These are phyloP conservation scores for Zapornia atra DNA, from an alignment of 2,113 vertebrate species.

Conservation along the genomic window DNA sequence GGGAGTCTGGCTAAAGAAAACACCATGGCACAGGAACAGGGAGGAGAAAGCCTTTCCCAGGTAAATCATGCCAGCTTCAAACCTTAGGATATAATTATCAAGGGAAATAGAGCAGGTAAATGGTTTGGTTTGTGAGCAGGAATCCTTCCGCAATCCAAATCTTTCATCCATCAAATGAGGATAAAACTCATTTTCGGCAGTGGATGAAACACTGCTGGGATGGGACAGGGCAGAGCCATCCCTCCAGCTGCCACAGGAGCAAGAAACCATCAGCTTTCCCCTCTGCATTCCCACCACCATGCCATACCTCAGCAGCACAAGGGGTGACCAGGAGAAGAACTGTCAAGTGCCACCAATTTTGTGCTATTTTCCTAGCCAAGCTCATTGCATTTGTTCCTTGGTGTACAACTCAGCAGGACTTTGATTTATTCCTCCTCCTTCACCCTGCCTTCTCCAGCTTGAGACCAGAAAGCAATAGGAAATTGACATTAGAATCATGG, in stretches of 20 bases:
- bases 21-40: not conserved
- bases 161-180: not conserved
- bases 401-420: not conserved
- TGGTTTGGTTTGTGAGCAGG: not conserved
- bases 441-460: not conserved
- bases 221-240: not conserved
- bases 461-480: not conserved
- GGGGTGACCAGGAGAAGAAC: not conserved
- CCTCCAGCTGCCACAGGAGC: not conserved
- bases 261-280: not conserved
- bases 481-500: not conserved
- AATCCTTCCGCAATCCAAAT: not conserved
- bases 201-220: accelerated
- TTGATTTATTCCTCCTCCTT: not conserved
- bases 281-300: accelerated
- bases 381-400: not conserved
- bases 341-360: not conserved
- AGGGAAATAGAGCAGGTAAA: not conserved
- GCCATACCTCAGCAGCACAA: not conserved
- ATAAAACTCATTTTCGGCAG: not conserved
- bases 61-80: not conserved
- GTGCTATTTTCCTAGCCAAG: not conserved
- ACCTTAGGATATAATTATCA: not conserved
- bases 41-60: not conserved
- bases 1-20: not conserved